A percentile compares a stretch with the other conserved stretches of the same genome.
phyloP scores from a whole-genome alignment of 2,797 vertebrate species.

The Naso thynnoides region DNA sequence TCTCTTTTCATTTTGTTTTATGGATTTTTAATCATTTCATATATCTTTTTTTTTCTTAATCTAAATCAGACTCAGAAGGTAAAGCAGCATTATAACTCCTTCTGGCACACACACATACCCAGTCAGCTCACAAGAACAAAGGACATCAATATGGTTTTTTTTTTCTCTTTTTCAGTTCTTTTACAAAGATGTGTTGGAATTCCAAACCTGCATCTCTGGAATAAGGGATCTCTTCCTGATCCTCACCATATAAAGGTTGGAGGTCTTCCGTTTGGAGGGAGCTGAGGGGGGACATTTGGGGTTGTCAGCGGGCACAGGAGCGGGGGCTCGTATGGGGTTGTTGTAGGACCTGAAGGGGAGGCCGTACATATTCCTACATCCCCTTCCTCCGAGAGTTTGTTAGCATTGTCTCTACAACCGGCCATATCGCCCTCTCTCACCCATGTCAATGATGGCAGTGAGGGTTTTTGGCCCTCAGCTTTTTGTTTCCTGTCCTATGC shows the following conservation, averaged over 20 bases:
- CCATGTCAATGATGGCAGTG: slow-evolving; percentile 51
- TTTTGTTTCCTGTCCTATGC: slow-evolving; percentile 37
- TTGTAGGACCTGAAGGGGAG: slow-evolving; percentile 27
- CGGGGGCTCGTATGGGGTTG: slow-evolving; percentile 30
- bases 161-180: slow-evolving; percentile 62
- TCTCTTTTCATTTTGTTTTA: slow-evolving; percentile 77
- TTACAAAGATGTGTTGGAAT: slow-evolving; percentile 62
- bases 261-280: slow-evolving; percentile 56
- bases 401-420: slow-evolving; percentile 57
- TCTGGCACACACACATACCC: slow-evolving; percentile 74
- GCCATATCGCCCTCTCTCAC: slow-evolving; percentile 34
- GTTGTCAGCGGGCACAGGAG: slow-evolving; percentile 48
- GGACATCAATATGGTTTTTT: slow-evolving; percentile 57
- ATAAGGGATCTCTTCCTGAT: slow-evolving; percentile 59
- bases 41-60: slow-evolving; percentile 74
- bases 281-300: slow-evolving; percentile 44
- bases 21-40: slow-evolving; percentile 78
- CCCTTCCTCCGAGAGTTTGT: slow-evolving; percentile 56
- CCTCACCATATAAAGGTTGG: slow-evolving; percentile 47
- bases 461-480: slow-evolving; percentile 40
- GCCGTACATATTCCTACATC: slow-evolving; percentile 23
- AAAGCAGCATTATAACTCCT: slow-evolving; percentile 85
- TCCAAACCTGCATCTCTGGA: slow-evolving; percentile 72
- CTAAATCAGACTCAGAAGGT: slow-evolving; percentile 79
- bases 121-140: slow-evolving; percentile 74